phyloP scores from a whole-genome alignment of 2,888 invertebrate genomes.

The Psococerastis gibbosa region DNA sequence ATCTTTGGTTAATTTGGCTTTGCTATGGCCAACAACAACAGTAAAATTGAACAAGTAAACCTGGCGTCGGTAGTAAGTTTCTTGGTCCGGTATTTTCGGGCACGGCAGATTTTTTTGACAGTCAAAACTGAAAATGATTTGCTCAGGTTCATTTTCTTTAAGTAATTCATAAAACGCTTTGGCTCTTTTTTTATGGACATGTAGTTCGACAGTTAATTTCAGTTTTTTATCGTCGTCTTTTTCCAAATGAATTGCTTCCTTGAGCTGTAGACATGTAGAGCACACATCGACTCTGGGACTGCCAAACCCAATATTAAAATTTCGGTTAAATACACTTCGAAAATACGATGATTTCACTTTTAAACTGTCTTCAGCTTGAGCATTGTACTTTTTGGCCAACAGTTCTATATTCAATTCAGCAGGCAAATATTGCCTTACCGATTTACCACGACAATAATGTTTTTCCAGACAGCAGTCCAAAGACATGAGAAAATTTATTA shows the following conservation, averaged over 20 bases:
- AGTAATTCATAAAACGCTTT: constrained; percentile 5
- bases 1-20: constrained; percentile 10
- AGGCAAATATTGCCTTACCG: constrained; percentile 2
- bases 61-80: constrained; percentile 13
- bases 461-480: constrained; percentile 11
- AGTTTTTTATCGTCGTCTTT: constrained; percentile 5
- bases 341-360: constrained; percentile 11
- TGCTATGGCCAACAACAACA: constrained; percentile 11
- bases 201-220: constrained; percentile 1
- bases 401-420: constrained; percentile 9
- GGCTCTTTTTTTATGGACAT: constrained; percentile 7
- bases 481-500: constrained; percentile 1
- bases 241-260: constrained; percentile 4
- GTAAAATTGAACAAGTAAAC: constrained; percentile 14
- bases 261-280: constrained; percentile 8
- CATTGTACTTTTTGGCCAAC: constrained; percentile 1
- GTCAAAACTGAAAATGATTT: constrained; percentile 10
- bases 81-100: constrained; percentile 12
- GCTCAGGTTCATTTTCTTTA: background rate
- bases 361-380: background rate
- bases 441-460: constrained; percentile 4
- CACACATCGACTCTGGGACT: constrained; percentile 10
- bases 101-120: constrained; percentile 12
- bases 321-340: constrained; percentile 11
- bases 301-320: constrained; percentile 11